These are phyloP conservation scores for Chrysaora quinquecirrha DNA, from an alignment of 30 jellyfish, hydroid and myxozoan genomes.

Conservation along the genomic window DNA sequence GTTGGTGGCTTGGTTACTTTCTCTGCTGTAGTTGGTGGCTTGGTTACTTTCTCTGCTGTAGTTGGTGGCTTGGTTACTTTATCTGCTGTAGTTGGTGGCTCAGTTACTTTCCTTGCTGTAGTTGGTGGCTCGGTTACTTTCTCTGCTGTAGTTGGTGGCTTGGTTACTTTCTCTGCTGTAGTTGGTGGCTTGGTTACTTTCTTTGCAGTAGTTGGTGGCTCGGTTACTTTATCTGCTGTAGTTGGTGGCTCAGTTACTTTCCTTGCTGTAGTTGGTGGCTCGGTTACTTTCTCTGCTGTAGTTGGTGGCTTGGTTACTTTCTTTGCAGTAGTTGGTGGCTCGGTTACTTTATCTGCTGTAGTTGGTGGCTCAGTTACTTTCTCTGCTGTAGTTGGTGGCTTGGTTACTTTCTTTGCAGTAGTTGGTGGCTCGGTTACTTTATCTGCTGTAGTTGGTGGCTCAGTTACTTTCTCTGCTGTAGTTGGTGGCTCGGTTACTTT, in stretches of 20 bases:
- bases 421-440: neutral
- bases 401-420: neutral
- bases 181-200: slow-evolving; percentile 5
- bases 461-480: neutral
- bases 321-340: neutral
- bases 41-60: neutral
- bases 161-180: neutral
- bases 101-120: neutral
- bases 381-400: neutral
- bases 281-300: neutral
- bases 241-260: slow-evolving; percentile 4
- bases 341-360: neutral
- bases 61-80: slow-evolving; percentile 6
- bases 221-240: neutral
- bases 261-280: slow-evolving; percentile 6
- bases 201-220: slow-evolving; percentile 3
- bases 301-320: neutral
- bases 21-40: slow-evolving; percentile 2
- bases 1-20: slow-evolving; percentile 4
- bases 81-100: neutral
- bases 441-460: neutral
- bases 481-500: slow-evolving; percentile 5
- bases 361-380: neutral
- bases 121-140: slow-evolving; percentile 5
- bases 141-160: slow-evolving; percentile 5